Base-by-base conservation (phyloP, 2,797 vertebrate genomes). In the Sebastes itinus region DNA sequence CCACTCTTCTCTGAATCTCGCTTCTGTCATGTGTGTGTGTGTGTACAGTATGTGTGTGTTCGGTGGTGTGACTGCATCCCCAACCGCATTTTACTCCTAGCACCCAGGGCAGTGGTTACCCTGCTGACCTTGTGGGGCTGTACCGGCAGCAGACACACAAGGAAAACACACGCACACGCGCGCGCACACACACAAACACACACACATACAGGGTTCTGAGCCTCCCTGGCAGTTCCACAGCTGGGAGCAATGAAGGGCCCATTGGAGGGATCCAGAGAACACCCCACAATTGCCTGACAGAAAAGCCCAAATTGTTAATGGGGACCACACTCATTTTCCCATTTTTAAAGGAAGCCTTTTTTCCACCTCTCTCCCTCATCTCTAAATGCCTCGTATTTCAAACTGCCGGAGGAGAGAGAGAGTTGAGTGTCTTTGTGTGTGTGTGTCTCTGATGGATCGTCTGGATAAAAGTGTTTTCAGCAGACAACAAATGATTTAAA, bases 211-310 rank as follows among this genome's bases (percentile, higher is more conserved):
- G 22, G 60, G 13, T 60, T 81, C 77, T 82, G 78, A 90, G 89
- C 79, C 89, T 92, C 90, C 77, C 81, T 91, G 90, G 91, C 90
- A 94, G 89, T 82, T 93, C 93, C 92, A 95, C 95, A 96, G 95
- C 95, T 96, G 95, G 94, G 94, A 96, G 93, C 92, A 95, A 96
- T 95, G 95, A 95, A 94, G 87, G 82, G 87, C 88, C 93, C 92
- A 92, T 92, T 92, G 88, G 87, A 93, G 90, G 90, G 93, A 93
- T 95, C 90, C 91, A 93, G 88, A 93, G 88, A 95, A 95, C 92
- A 94, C 94, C 92, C 94, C 92, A 88, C 93, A 94, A 95, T 91
- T 95, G 94, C 93, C 92, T 94, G 92, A 95, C 93, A 95, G 92
- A 95, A 94, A 95, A 94, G 90, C 92, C 90, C 88, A 94, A 94